These are phyloP conservation scores for Ricordea florida DNA, from an alignment of 92 coral and sea anemone genomes.

Conservation along the genomic window DNA sequence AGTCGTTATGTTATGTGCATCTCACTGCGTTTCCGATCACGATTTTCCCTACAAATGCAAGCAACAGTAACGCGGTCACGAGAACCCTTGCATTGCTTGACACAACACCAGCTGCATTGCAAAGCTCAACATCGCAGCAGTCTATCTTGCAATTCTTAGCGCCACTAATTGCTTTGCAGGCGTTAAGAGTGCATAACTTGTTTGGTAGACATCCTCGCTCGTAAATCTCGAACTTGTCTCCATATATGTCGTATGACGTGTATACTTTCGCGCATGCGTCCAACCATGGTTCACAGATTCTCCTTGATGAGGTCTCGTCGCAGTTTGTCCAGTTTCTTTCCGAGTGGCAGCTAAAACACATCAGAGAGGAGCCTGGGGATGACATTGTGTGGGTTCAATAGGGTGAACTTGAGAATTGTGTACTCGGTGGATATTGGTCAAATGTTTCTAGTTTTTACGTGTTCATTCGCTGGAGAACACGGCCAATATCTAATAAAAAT, in stretches of 20 bases:
- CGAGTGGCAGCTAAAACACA: conserved; percentile 21
- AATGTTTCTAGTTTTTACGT: too few relatives aligned
- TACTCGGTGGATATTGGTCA: too few relatives aligned
- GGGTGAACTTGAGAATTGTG: too few relatives aligned
- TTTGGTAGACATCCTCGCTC: conserved; percentile 26
- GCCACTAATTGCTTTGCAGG: conserved; percentile 14
- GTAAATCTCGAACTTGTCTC: background rate
- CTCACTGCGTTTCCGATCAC: background rate
- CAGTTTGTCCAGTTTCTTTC: conserved; percentile 10
- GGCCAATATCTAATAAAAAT: too few relatives aligned
- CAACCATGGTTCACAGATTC: conserved; percentile 14
- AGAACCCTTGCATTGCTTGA: background rate
- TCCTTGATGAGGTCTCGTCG: background rate
- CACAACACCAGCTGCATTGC: background rate
- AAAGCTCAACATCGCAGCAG: conserved; percentile 22
- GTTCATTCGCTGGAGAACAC: too few relatives aligned
- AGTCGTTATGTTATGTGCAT: background rate
- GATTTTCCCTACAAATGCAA: background rate
- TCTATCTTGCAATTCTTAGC: background rate
- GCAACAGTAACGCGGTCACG: background rate
- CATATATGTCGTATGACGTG: background rate
- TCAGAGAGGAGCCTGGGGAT: conserved; percentile 26
- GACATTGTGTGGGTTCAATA: too few relatives aligned
- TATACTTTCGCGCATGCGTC: conserved; percentile 19
- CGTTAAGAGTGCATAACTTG: conserved; percentile 3